These are phyloP conservation scores for Tinea semifulvella DNA, from an alignment of 2,888 invertebrate genomes.

Conservation along the genomic window DNA sequence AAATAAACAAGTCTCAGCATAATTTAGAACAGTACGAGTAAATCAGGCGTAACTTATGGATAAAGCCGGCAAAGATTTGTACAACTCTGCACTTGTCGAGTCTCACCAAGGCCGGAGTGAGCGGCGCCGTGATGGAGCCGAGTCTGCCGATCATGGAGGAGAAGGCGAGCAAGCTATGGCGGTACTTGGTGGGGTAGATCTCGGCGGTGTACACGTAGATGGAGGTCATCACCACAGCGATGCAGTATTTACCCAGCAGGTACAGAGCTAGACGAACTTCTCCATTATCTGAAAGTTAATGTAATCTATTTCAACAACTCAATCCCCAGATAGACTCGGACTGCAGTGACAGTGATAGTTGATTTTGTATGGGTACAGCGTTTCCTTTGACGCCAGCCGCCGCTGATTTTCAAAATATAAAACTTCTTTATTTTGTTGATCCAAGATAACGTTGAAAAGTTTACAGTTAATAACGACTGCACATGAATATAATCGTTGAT, in stretches of 20 bases:
- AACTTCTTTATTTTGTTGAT: background rate
- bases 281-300: constrained; percentile 24
- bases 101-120: constrained; percentile 69
- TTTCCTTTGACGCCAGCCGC: background rate
- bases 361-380: background rate
- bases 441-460: background rate
- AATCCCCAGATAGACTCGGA: background rate
- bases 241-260: constrained; percentile 67
- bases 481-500: background rate
- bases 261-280: constrained; percentile 51
- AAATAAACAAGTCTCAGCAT: background rate
- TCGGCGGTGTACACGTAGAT: constrained; percentile 72
- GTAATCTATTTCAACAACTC: too few species aligned
- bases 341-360: too few species aligned
- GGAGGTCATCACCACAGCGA: constrained; percentile 66
- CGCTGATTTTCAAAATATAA: background rate
- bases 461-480: background rate
- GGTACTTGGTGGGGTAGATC: constrained; percentile 71
- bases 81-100: too few species aligned
- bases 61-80: background rate
- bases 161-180: constrained; percentile 69
- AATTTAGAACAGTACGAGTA: background rate
- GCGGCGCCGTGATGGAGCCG: constrained; percentile 72
- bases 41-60: too few species aligned
- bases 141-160: constrained; percentile 74